Evolutionary conservation across 2,797 vertebrate genomes (phyloP), one percentile per base, ranked within the genome.

Genomic region (Sebastes cheni): DNA sequence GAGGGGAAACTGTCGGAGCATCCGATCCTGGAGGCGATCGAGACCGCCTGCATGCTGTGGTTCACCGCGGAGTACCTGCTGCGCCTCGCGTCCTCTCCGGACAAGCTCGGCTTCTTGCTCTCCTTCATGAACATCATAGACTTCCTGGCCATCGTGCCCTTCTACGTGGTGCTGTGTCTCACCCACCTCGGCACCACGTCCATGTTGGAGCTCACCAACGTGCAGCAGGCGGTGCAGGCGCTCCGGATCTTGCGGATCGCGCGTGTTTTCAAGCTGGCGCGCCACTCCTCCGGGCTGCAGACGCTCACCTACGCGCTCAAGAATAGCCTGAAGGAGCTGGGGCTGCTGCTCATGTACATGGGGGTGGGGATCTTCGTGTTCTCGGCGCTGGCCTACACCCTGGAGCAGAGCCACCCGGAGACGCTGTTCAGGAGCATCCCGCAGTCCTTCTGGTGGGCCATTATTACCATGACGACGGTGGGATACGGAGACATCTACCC

Each of bases 401-500:
- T 99, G 96, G 98, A 99, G 89, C 98, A 99, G 87, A 97, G 97
- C 72, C 98, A 99, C 83, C 97, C 98, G 0, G 98, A 99, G 88
- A 99, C 98, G 1, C 95, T 99, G 14, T 99, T 99, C 90, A 97
- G 96, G 91, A 99, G 98, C 95, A 99, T 99, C 89, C 98, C 98
- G 6, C 98, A 99, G 82, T 99, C 98, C 1, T 99, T 99, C 91
- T 99, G 98, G 98, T 99, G 98, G 98, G 98, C 98, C 84, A 98
- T 99, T 90, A 99, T 99, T 92, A 99, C 98, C 88, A 99, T 99
- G 98, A 99, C 98, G 55, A 99, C 98, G 0, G 98, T 99, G 69
- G 98, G 98, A 27, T 99, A 99, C 0, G 98, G 98, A 0, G 98
- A 99, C 86, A 98, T 99, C 86, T 99, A 99, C 83, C 98, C 98